Evolutionary conservation across 1,140 invertebrate genomes (phyloP), one percentile per base, ranked within the genome.

Genomic region (Gryon sp.): DNA sequence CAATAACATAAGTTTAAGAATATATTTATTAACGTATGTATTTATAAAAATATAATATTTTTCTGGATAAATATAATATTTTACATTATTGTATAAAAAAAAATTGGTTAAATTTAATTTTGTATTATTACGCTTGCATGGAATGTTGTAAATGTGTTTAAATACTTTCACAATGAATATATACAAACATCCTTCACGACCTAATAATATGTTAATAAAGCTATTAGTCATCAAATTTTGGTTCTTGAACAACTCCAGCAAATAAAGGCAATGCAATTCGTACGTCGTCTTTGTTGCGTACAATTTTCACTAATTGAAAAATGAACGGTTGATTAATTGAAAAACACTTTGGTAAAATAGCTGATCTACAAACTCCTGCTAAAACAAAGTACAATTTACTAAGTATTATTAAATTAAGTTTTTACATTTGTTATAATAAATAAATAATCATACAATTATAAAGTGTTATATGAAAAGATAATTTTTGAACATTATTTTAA

Each of bases 281-380:
- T 14, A 68, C n/a, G 14, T 68, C 62, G 24, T 75, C 62, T 7
- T 68, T 50, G 34, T 75, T 62, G 5, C 48, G 45, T 2, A 62
- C 28, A 19, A 53, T 60, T 68, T 75, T 75, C 20, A 75, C 53
- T 68, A 75, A 30, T 60, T 75, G 45, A 11, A 66, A 66, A 12
- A 55, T 46, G 11, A 75, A 74, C 7, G 69, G 69, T 0, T 55
- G 69, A 5, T 74, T 74, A 9, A 74, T 32, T 22, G 60, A 74
- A 8, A 74, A 74, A 53, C 70, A 74, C 9, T 45, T 60, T 6
- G 60, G 60, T 11, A 72, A 12, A 1, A 12, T 12, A 12, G 32
- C 32, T 2, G 9, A 11, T 5, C 9, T 11, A 4, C 5, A 11
- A 11, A 11, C 5, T 34, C n/a, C 14, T 11, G 6, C 32, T 34